Conservation (phyloP, 2,113 vertebrate species). For the Rissa tridactyla region DNA sequence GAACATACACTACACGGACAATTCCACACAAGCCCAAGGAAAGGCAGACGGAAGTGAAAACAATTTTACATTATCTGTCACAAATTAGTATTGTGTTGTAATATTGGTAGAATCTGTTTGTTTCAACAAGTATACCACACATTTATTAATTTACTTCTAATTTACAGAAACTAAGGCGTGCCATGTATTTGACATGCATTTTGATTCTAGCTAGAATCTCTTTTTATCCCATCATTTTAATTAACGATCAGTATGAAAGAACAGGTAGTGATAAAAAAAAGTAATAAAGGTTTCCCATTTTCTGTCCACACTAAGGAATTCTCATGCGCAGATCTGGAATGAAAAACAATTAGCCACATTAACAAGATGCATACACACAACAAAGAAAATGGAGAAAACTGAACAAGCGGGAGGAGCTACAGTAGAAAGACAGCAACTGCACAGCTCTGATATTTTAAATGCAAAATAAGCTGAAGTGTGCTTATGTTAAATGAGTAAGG, state of each 20-base stretch:
- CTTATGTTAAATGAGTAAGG: neutral
- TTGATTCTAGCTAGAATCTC: neutral
- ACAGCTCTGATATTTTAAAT: neutral
- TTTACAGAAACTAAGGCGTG: neutral
- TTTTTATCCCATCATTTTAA: neutral
- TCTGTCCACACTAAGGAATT: neutral
- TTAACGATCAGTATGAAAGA: neutral
- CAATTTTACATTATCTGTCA: neutral
- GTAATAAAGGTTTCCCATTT: neutral
- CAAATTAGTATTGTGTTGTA: neutral
- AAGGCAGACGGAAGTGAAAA: neutral
- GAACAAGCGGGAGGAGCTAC: rapidly evolving
- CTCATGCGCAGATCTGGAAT: neutral
- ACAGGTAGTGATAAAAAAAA: neutral
- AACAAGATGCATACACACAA: rapidly evolving
- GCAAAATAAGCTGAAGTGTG: neutral
- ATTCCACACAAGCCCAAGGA: neutral
- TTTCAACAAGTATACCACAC: neutral
- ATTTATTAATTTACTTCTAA: neutral
- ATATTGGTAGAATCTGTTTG: neutral
- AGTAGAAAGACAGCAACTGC: neutral
- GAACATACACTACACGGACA: neutral
- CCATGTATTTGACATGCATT: neutral
- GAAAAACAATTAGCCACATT: neutral
- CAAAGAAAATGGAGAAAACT: neutral